Base-by-base conservation (phyloP, 2,113 vertebrate genomes). In the Brienomyrus brachyistius region DNA sequence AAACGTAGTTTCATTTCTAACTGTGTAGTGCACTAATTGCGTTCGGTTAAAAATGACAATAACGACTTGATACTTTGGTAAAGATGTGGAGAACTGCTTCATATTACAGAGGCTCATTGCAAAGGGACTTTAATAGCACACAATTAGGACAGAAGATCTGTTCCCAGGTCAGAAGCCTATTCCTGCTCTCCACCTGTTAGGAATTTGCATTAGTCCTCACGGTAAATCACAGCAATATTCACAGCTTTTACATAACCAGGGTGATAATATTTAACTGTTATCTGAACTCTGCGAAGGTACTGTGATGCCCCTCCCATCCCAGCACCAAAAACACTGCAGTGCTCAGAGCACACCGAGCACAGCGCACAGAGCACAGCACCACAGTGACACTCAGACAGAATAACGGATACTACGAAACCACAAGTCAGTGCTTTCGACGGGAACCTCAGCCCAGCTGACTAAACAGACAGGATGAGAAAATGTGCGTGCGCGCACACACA, bases 211-310 rank as follows among this genome's bases (percentile, higher is more conserved):
- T 27, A 52, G 85, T 54, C 70, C 85, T 7, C 15, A 19, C 21
- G 84, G 77, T 66, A 50, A 13, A 59, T 13, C 88, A 77, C 35
- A 48, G 59, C 50, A 66, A 45, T 86, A 66, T 86, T 11, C 66
- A 88, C 54, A 83, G 21, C 62, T 52, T 9, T 89, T 89, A 83
- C 40, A 27, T 52, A 90, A 91, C 1, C 21, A 19, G 50, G 74
- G 56, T 27, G 27, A 70, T 89, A 70, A 85, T 77, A 56, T 77
- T 87, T 90, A 90, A 89, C 62, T 19, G 47, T 89, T 89, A 83
- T 70, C 84, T 43, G 84, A 59, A 91, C 88, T 90, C 91, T 48
- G 88, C n/a, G 52, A 48, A 77, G 70, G 52, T 45, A 88, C 52
- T 27, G 80, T 74, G 47, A 48, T 6, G 23, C 11, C 66, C 47